Conservation (phyloP, 2,888 invertebrate species). For the Scrobipalpa costella region DNA sequence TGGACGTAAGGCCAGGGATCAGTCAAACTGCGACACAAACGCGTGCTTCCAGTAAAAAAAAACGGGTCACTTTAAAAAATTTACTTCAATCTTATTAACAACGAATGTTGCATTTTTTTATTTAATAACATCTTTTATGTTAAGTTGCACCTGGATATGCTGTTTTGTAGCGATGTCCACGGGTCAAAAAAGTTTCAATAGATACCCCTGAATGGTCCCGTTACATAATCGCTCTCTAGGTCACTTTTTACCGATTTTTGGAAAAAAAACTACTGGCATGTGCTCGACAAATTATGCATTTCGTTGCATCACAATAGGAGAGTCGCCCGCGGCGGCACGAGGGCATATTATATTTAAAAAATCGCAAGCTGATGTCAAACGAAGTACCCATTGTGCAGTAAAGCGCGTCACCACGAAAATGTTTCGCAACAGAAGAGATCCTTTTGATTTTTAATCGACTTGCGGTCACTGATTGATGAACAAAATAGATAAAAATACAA, state of each 20-base stretch:
- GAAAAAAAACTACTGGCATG: conserved; percentile 67
- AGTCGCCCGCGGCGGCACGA: conserved; percentile 60
- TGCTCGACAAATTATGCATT: conserved; percentile 79
- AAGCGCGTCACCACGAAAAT: conserved; percentile 49
- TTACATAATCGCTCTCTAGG: conserved; percentile 67
- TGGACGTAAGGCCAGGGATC: background rate
- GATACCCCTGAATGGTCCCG: conserved; percentile 68
- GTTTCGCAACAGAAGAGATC: conserved; percentile 31
- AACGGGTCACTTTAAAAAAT: conserved; percentile 25
- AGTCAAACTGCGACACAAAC: conserved; percentile 25
- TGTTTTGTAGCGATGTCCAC: conserved; percentile 66
- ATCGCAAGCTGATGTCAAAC: conserved; percentile 63
- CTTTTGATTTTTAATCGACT: conserved; percentile 37
- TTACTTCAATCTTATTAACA: conserved; percentile 44
- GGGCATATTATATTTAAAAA: conserved; percentile 61
- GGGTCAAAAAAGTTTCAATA: conserved; percentile 74
- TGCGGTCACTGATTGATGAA: conserved; percentile 5
- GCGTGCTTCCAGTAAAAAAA: conserved; percentile 28
- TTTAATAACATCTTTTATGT: conserved; percentile 54
- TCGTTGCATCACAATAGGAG: conserved; percentile 71
- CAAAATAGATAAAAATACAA: background rate
- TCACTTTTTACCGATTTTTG: conserved; percentile 63
- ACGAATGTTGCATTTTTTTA: conserved; percentile 35
- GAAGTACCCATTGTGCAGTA: conserved; percentile 56
- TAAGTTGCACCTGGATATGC: conserved; percentile 71